These are phyloP conservation scores for Paradoxurus hermaphroditus DNA, from an alignment of 2,113 vertebrate species.

Conservation along the genomic window DNA sequence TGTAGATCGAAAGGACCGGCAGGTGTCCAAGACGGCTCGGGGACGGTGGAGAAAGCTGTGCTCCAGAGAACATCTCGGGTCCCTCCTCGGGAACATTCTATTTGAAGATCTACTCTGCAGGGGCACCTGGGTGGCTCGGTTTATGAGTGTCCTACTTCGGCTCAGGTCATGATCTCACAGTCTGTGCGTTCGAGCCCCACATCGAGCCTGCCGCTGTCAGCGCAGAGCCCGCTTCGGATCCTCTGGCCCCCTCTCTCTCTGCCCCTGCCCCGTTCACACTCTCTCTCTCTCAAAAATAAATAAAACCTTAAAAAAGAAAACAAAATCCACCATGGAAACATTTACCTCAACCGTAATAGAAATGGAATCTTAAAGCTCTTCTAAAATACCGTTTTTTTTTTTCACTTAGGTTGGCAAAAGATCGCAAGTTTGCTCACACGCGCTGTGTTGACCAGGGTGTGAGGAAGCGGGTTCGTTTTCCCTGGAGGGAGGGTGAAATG, in stretches of 20 bases:
- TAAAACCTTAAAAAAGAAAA: too few relatives aligned
- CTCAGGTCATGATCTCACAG: too few relatives aligned
- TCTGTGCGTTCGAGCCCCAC: too few relatives aligned
- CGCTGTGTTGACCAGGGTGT: too few relatives aligned
- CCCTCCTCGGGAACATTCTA: not conserved
- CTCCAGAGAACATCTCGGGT: not conserved
- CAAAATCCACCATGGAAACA: not conserved
- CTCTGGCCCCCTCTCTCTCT: too few relatives aligned
- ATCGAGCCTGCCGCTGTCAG: too few relatives aligned
- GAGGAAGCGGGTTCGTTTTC: not conserved
- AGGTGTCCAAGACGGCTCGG: fast-evolving
- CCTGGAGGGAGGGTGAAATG: not conserved
- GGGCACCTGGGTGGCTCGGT: too few relatives aligned
- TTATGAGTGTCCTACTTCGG: too few relatives aligned
- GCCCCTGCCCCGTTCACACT: too few relatives aligned
- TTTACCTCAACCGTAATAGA: not conserved
- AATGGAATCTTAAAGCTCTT: not conserved
- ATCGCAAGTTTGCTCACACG: not conserved
- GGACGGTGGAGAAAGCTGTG: not conserved
- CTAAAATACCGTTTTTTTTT: not conserved
- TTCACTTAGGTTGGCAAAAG: not conserved
- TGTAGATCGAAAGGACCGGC: fast-evolving
- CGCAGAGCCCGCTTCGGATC: too few relatives aligned
- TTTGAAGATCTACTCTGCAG: not conserved
- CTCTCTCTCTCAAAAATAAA: too few relatives aligned